A percentile compares a stretch with the other conserved stretches of the same genome.
Conservation (phyloP, 2,888 invertebrate species). For the Caenorhabditis japonica region DNA sequence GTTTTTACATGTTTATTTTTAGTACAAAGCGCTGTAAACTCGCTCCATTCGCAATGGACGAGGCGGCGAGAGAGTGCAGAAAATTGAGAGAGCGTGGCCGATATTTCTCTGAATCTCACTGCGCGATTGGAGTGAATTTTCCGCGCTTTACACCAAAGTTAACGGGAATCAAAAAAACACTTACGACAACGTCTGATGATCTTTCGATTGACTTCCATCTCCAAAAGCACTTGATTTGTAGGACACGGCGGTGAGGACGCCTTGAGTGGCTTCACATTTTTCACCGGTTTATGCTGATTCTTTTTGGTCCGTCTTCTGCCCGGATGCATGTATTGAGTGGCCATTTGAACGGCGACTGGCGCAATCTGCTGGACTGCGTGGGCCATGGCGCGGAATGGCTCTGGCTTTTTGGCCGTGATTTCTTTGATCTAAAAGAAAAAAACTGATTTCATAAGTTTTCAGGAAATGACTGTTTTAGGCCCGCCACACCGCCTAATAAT, state of each 20-base stretch:
- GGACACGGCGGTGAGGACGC: conserved; percentile 42
- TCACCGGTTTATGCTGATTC: conserved; percentile 35
- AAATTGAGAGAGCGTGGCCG: too few relatives aligned
- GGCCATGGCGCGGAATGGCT: conserved; percentile 24
- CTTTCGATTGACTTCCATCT: conserved; percentile 58
- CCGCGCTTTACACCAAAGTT: too few relatives aligned
- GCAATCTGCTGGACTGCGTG: conserved; percentile 18
- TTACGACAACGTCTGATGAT: conserved; percentile 62
- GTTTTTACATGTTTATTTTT: too few relatives aligned
- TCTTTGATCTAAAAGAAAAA: conserved; percentile 38
- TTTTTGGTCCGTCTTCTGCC: conserved; percentile 30
- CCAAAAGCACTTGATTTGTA: conserved; percentile 57
- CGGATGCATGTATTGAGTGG: conserved; percentile 45
- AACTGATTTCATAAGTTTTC: too few relatives aligned
- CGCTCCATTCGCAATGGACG: too few relatives aligned
- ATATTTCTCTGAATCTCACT: too few relatives aligned
- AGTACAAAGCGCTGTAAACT: too few relatives aligned
- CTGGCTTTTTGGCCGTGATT: conserved; percentile 31
- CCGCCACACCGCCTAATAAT: too few relatives aligned
- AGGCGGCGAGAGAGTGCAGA: not conserved
- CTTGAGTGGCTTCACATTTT: conserved; percentile 22
- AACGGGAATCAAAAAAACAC: too few relatives aligned
- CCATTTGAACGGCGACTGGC: conserved; percentile 26
- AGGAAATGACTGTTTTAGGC: too few relatives aligned
- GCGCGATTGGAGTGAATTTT: too few relatives aligned